phyloP scores from a whole-genome alignment of 2,797 vertebrate species.

The Danio kyathit region DNA sequence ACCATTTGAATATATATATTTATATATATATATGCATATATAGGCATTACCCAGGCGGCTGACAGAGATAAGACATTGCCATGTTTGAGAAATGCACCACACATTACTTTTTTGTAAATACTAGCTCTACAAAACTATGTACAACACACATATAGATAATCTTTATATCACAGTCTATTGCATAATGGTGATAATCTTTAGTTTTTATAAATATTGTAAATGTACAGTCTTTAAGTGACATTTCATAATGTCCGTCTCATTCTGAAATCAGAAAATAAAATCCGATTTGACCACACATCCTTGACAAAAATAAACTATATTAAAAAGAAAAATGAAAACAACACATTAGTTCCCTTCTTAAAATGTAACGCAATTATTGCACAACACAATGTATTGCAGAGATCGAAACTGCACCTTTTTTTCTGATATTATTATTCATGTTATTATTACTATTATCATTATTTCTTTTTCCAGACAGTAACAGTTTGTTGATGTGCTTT shows the following conservation, averaged over 20 bases:
- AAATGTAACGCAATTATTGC: constrained; percentile 70
- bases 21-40: constrained; percentile 79
- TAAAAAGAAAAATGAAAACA: constrained; percentile 75
- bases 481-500: constrained; percentile 49
- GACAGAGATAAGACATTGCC: constrained; percentile 92
- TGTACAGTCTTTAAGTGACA: constrained; percentile 84
- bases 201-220: constrained; percentile 89
- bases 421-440: constrained; percentile 62
- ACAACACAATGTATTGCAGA: constrained; percentile 69
- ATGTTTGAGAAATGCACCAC: constrained; percentile 90
- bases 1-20: constrained; percentile 79
- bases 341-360: constrained; percentile 78
- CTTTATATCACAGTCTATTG: constrained; percentile 92
- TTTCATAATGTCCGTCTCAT: constrained; percentile 77
- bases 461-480: constrained; percentile 37
- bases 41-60: constrained; percentile 88
- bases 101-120: constrained; percentile 87
- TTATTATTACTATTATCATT: constrained; percentile 54
- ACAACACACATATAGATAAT: constrained; percentile 91
- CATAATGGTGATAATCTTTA: constrained; percentile 88
- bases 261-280: constrained; percentile 80
- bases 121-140: constrained; percentile 96
- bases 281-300: constrained; percentile 68
- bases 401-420: constrained; percentile 65
- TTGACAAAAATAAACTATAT: constrained; percentile 66